Conservation (phyloP, 2,797 vertebrate genomes). For the Nannoperca obscura region DNA sequence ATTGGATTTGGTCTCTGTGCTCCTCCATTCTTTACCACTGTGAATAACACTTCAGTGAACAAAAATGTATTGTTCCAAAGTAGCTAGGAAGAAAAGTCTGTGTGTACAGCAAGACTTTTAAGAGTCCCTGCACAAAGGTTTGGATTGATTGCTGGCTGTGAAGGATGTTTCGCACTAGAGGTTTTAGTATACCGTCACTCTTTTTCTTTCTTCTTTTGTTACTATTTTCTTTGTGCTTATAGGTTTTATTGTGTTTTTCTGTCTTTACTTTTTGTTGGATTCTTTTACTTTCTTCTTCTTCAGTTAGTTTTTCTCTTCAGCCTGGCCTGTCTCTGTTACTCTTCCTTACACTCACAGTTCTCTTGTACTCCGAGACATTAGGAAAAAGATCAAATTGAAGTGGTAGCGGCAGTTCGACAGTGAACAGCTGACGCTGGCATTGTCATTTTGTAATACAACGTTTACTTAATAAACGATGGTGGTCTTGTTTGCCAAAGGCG, state of each 20-base stretch:
- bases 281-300: constrained; percentile 4
- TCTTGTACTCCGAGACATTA: neutral
- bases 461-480: constrained; percentile 8
- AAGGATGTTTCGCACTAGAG: constrained; percentile 15
- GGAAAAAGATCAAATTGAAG: neutral
- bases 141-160: constrained; percentile 33
- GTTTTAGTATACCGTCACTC: constrained; percentile 11
- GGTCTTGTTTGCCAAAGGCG: constrained; percentile 6
- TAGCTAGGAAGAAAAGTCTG: constrained; percentile 5
- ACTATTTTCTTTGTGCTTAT: neutral
- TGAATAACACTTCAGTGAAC: neutral
- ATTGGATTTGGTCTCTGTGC: neutral
- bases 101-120: neutral
- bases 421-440: neutral
- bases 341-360: neutral
- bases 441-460: constrained; percentile 3
- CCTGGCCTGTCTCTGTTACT: neutral
- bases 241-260: neutral
- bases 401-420: neutral
- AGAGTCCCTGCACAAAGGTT: constrained; percentile 14
- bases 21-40: neutral
- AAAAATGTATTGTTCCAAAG: neutral
- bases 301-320: neutral
- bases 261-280: neutral
- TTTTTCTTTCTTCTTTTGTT: constrained; percentile 7